These are phyloP conservation scores for Leptinotarsa peninsularis DNA, from an alignment of 2,888 invertebrate genomes.

Conservation along the genomic window DNA sequence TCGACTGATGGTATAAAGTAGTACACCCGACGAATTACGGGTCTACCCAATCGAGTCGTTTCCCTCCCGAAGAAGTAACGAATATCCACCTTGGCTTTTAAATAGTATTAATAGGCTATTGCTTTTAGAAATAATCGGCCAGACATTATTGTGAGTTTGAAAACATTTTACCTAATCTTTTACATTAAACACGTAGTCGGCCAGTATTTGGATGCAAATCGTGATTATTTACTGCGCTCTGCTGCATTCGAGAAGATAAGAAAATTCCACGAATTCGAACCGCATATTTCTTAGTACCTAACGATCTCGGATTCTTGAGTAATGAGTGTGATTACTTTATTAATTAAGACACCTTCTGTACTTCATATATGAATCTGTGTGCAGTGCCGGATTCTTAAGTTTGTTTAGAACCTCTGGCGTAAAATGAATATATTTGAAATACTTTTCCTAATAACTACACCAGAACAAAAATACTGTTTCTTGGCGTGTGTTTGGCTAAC, in stretches of 20 bases:
- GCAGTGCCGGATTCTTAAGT: not conserved
- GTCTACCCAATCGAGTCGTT: slow-evolving; percentile 7
- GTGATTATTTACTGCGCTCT: slow-evolving; percentile 29
- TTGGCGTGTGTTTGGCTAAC: no score
- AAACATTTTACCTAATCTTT: slow-evolving; percentile 64
- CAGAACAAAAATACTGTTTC: no score
- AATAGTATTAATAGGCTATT: slow-evolving; percentile 66
- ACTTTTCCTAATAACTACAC: no score
- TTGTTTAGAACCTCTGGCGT: not conserved
- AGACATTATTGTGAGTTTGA: slow-evolving; percentile 60
- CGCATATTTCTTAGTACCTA: slow-evolving; percentile 35
- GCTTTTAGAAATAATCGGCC: slow-evolving; percentile 64
- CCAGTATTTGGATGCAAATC: slow-evolving; percentile 49
- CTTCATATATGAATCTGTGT: not conserved
- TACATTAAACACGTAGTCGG: slow-evolving; percentile 60
- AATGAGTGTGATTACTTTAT: slow-evolving; percentile 31
- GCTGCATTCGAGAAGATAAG: slow-evolving; percentile 28
- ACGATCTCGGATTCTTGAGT: slow-evolving; percentile 32
- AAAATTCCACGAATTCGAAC: slow-evolving; percentile 37
- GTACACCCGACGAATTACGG: not conserved
- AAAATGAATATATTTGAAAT: no score
- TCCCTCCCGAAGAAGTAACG: slow-evolving; percentile 48
- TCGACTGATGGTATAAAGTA: not conserved
- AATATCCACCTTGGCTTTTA: slow-evolving; percentile 56
- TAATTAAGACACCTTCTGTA: slow-evolving; percentile 31